Conservation (phyloP, 2,113 vertebrate species). For the Accipiter cooperii region DNA sequence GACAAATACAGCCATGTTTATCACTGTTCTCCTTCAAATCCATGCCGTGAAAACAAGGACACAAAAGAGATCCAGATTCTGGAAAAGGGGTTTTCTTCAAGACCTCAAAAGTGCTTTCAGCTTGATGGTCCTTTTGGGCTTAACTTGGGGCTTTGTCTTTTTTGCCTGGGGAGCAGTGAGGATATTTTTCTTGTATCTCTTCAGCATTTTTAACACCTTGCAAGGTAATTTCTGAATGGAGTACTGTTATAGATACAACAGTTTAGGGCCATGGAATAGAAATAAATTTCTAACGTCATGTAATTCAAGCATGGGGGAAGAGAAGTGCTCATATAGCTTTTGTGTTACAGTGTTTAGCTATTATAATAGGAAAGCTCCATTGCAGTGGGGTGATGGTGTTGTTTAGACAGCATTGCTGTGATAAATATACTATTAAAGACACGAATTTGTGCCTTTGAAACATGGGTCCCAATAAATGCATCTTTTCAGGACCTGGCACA, state of each 20-base stretch:
- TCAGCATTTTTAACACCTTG: conserved; percentile 82
- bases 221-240: conserved; percentile 74
- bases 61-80: background rate
- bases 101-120: conserved; percentile 79
- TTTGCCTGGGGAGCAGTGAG: conserved; percentile 77
- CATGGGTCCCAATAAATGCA: background rate
- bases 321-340: background rate
- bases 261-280: background rate
- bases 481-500: background rate
- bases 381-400: background rate
- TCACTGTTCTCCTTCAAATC: conserved; percentile 82
- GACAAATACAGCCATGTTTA: conserved; percentile 77
- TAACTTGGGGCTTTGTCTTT: conserved; percentile 84
- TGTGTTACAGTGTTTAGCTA: background rate
- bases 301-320: background rate
- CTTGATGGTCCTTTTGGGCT: conserved; percentile 83
- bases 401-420: background rate
- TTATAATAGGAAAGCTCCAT: background rate
- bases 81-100: conserved; percentile 35
- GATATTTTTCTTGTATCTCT: conserved; percentile 80
- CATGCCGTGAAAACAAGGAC: conserved; percentile 68
- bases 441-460: background rate
- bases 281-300: background rate
- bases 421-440: background rate
- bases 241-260: background rate